Base-by-base conservation (phyloP, 2,888 invertebrate species). In the Chrysodeixis includens region DNA sequence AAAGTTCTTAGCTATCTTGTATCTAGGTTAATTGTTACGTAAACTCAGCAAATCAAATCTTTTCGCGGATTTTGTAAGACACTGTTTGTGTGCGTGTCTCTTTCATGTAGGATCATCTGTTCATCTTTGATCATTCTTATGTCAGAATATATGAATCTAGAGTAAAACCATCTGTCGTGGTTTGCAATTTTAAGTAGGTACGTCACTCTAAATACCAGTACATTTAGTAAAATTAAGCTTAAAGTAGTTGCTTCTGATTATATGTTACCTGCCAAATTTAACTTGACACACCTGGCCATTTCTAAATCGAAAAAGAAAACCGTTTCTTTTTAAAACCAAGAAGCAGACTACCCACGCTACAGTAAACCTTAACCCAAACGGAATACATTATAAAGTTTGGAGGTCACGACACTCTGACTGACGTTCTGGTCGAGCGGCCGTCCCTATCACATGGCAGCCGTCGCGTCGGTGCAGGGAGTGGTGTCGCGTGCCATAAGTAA, bases 361-460 rank as follows among this genome's bases (percentile, higher is more conserved):
- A 20, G 20, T 30, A 30, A 54, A 62, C 74, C 72, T 66, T 67
- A 73, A 55, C 52, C 58, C 61, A 58, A 66, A 71, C 46, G n/a
- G 72, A 60, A 79, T 82, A 71, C 69, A 78, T 66, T 69, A 69
- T 72, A 76, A 71, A 71, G 62, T 77, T 84, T 82, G 66, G 73
- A 86, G 84, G 86, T 84, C 82, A 80, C 78, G 75, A 59, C 71
- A 62, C 69, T 66, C 68, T 69, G 64, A 51, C 52, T 44, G 57
- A 49, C 30, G 68, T 56, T 32, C 18, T 58, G 80, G 77, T 79
- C 84, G 79, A 56, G 80, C 84, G 69, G 81, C 84, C 88, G 83
- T 86, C 83, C 73, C 81, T 80, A 76, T 77, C 83, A 83, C 84
- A 82, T 88, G 88, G 83, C 56, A 78, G 82, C 89, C 90, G 89